These are phyloP conservation scores for Caprella mutica DNA, from an alignment of 2,888 invertebrate genomes.

Conservation along the genomic window DNA sequence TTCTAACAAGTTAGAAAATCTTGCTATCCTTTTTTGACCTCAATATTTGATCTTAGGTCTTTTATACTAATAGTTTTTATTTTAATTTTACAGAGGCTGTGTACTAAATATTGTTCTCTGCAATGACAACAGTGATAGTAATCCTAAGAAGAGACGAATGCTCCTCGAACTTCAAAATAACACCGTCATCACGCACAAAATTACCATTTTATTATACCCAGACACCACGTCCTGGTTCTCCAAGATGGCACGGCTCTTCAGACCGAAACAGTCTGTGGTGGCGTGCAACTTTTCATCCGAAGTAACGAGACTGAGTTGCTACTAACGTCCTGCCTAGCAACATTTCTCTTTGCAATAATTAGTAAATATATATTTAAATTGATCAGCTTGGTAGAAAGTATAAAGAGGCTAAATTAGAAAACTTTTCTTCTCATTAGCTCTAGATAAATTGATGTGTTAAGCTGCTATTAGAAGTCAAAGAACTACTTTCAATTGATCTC, in stretches of 20 bases:
- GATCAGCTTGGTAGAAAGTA: too few relatives aligned
- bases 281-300: constrained; percentile 5
- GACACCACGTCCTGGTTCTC: constrained; percentile 9
- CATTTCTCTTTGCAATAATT: too few relatives aligned
- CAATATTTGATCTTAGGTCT: background rate
- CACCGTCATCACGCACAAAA: constrained; percentile 7
- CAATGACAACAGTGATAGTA: constrained; percentile 1
- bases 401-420: too few relatives aligned
- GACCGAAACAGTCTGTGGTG: constrained; percentile 3
- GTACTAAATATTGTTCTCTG: constrained; percentile 6
- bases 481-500: too few relatives aligned
- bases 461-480: too few relatives aligned
- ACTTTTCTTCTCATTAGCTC: too few relatives aligned
- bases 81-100: constrained; percentile 4
- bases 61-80: background rate
- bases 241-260: constrained; percentile 7
- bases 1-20: too few relatives aligned
- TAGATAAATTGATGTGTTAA: too few relatives aligned
- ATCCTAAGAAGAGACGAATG: constrained; percentile 4
- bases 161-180: constrained; percentile 1
- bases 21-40: too few relatives aligned
- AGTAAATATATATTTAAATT: too few relatives aligned
- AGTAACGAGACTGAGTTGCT: constrained; percentile 1
- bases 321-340: too few relatives aligned
- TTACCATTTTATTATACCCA: constrained; percentile 3